Conservation (phyloP, 2,797 vertebrate genomes). For the Xiphorhynchus erythropygius region DNA sequence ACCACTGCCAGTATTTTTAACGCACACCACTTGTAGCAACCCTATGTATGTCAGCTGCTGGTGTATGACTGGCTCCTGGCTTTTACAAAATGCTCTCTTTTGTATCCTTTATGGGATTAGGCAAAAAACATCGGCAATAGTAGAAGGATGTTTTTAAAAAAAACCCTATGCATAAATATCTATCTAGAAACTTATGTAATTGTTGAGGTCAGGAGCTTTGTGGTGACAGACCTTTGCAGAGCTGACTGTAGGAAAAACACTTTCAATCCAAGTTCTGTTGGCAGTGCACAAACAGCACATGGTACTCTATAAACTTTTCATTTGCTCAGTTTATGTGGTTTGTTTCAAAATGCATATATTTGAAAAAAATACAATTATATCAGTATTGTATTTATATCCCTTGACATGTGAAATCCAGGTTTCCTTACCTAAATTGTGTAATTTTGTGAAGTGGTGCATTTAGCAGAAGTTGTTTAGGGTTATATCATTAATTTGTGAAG, state of each 20-base stretch:
- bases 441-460: constrained; percentile 67
- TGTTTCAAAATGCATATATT: not conserved
- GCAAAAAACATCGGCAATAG: not conserved
- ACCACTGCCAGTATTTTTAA: not conserved
- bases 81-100: not conserved
- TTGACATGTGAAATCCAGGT: constrained; percentile 39
- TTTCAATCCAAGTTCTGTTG: not conserved
- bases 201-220: not conserved
- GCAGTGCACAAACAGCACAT: not conserved
- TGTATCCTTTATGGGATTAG: not conserved
- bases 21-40: not conserved
- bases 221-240: not conserved
- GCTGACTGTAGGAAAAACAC: not conserved
- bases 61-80: not conserved
- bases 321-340: not conserved
- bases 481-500: constrained; percentile 54
- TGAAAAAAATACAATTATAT: constrained; percentile 56
- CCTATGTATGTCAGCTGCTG: not conserved
- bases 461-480: constrained; percentile 59
- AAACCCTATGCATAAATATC: not conserved
- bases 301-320: not conserved
- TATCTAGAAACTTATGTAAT: not conserved
- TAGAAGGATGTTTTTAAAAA: not conserved
- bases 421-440: constrained; percentile 48
- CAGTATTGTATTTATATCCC: constrained; percentile 34